A percentile compares a stretch with the other conserved stretches of the same genome.
Conservation (phyloP, 2,113 vertebrate genomes). For the Aramus guarauna region DNA sequence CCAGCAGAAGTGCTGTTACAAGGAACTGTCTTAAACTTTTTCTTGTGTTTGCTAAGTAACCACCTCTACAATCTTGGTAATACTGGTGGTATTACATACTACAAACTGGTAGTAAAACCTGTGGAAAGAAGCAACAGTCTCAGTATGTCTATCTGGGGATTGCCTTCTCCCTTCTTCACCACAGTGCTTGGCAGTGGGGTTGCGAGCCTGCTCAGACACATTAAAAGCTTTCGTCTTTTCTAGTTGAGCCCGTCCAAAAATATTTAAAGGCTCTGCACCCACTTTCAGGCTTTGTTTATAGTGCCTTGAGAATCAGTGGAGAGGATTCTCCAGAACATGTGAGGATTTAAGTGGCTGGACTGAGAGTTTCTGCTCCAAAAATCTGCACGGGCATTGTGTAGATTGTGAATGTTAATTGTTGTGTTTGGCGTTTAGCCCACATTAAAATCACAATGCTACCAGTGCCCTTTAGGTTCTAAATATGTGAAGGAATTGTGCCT, state of each 20-base stretch:
- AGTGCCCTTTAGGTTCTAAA: not conserved
- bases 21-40: not conserved
- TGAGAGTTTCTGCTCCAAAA: not conserved
- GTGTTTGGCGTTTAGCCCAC: not conserved
- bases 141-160: not conserved
- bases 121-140: not conserved
- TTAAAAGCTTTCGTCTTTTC: not conserved
- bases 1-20: not conserved
- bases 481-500: not conserved
- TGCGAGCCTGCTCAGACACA: not conserved
- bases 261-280: not conserved
- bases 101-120: not conserved
- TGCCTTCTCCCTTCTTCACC: not conserved
- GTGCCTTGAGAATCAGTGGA: not conserved
- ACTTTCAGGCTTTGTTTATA: not conserved
- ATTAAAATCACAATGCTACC: not conserved
- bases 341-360: not conserved
- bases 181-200: not conserved
- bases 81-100: too few relatives aligned
- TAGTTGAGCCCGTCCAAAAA: not conserved
- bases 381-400: not conserved
- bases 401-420: not conserved
- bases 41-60: not conserved
- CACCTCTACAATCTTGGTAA: not conserved
- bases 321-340: not conserved